Evolutionary conservation across 2,113 vertebrate species (phyloP), one percentile per base, ranked within the genome.

Genomic region (Turdus rufiventris): DNA sequence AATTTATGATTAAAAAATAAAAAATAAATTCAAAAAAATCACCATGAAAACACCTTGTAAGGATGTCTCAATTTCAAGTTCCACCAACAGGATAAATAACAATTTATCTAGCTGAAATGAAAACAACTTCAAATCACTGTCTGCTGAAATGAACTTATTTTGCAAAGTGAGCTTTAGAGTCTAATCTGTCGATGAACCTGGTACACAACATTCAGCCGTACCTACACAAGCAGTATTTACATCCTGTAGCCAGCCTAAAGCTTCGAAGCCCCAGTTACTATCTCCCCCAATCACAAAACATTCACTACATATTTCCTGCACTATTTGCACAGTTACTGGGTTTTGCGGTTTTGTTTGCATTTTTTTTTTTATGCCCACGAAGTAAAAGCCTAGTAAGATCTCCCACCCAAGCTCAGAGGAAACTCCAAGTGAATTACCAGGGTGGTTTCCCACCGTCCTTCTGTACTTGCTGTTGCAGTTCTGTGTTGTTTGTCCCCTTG

Each of bases 241-340:
- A 91, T 76, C 85, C 85, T 83, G 85, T 14, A 85, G 42, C 42
- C 15, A 7, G 2, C 16, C 20, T 19, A 19, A 29, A 82, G 54
- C 81, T 76, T 71, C 13, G 67, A 79, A 88, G 47, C 65, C 86
- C 34, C 45, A 82, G 94, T 72, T 87, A 87, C 75, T 77, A 83
- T 88, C 94, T 95, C 74, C 76, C 50, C 19, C 54, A 34, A 91
- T 58, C 78, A 3, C 1, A 0, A 76, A 79, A 58, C 1, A 12
- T 31, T 73, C 38, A 18, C 42, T 45, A 72, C 1, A 2, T 25
- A 51, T 40, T 92, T 95, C 91, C 94, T 82, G 67, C 34, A 18
- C 25, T 61, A 82, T 65, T 29, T 75, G 50, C 71, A 68, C 8
- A 13, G 23, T 50, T 91, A 51, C 65, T 54, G 26, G 38, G 18